Base-by-base conservation (phyloP, 1,140 invertebrate species). In the Myzus persicae region DNA sequence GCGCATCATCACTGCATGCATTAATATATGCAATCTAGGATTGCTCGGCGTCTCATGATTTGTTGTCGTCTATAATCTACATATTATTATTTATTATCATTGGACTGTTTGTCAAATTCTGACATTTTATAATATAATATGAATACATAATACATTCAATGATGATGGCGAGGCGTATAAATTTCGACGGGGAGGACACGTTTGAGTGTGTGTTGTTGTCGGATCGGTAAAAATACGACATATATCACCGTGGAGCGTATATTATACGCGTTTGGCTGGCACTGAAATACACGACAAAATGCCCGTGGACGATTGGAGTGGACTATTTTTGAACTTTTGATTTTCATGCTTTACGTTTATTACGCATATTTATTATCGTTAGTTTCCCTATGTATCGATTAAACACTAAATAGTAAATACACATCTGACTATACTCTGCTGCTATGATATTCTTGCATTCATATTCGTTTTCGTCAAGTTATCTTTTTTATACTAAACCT, bases 201-300 rank as follows among this genome's bases (percentile, higher is more conserved):
- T 88, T 2, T 36, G 40, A 4, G 40, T 22, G 40, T 26, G 82
- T 26, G 59, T 38, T 82, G 38, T 42, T 87, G 31, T 88, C n/a
- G 85, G 44, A 88, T 88, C 85, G 85, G 85, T 48, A 88, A 88
- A 88, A 88, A 88, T 88, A 88, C 44, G 85, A 88, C 31, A 48
- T 88, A 88, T 24, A 48, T 44, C 24, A 26, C 24, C 22, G 82
- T 26, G 26, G 8, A 42, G 40, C 31, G 42, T 85, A 46, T 44
- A 44, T 85, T 85, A 76, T 76, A 85, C 42, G 44, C 44, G n/a
- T 88, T 88, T 48, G 85, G 44, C 85, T 22, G 44, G 31, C 42
- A 88, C 85, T 44, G 31, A 88, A 88, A 48, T 88, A 88, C 42
- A 36, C 42, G 18, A 88, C 5, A 31, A 46, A 18, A 31, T 44